Evolutionary conservation across 2,888 invertebrate species (phyloP).

Genomic region (Bellardia bayeri): DNA sequence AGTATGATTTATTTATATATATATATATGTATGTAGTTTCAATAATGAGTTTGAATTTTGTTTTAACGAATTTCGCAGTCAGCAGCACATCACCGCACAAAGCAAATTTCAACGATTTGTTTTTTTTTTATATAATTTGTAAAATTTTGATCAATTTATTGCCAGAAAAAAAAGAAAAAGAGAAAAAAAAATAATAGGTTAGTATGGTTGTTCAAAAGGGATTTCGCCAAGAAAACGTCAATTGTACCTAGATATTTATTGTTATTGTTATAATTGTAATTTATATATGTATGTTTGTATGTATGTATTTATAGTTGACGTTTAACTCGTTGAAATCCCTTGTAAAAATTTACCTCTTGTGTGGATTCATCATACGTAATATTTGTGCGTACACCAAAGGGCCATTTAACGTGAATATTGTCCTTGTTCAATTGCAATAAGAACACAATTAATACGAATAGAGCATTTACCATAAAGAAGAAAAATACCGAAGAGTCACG

Average conservation of each 20-base stretch:
- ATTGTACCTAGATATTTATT: conserved; percentile 12
- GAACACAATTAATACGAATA: conserved; percentile 99
- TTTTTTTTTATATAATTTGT: conserved; percentile 69
- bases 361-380: conserved; percentile 95
- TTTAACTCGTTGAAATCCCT: conserved; percentile 77
- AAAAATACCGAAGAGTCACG: conserved; percentile 97
- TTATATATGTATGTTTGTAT: too few species aligned
- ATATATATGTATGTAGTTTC: background rate
- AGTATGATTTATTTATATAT: conserved; percentile 20
- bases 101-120: conserved; percentile 73
- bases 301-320: background rate
- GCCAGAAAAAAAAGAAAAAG: conserved; percentile 75
- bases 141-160: conserved; percentile 51
- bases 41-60: conserved; percentile 32
- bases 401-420: conserved; percentile 97
- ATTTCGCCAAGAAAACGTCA: conserved; percentile 77
- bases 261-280: background rate
- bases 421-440: conserved; percentile 99
- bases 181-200: conserved; percentile 81
- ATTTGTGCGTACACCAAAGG: conserved; percentile 96
- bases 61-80: conserved; percentile 48
- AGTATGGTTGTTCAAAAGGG: conserved; percentile 80
- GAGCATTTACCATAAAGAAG: conserved; percentile 99
- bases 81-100: conserved; percentile 78
- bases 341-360: conserved; percentile 91